phyloP scores from a whole-genome alignment of 1,140 invertebrate genomes.

The Drosophila chauvacae region DNA sequence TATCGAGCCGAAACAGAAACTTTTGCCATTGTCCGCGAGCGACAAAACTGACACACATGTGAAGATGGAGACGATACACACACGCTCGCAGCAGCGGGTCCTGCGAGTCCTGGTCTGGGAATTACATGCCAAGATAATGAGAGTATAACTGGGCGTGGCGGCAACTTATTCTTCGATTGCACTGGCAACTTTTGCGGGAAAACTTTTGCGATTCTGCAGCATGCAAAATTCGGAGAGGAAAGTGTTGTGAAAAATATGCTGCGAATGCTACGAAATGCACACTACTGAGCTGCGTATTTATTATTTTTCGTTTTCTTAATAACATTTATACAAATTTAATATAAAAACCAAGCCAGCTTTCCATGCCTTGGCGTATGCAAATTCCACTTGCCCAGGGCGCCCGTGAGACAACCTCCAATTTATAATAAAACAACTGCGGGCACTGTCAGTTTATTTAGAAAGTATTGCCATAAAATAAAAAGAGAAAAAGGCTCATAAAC shows the following conservation, averaged over 20 bases:
- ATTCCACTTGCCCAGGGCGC: slow-evolving; percentile 14
- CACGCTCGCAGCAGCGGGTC: neutral
- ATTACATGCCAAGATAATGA: slow-evolving; percentile 64
- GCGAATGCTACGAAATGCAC: neutral
- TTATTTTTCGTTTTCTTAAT: neutral
- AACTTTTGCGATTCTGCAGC: slow-evolving; percentile 36
- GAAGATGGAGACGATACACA: slow-evolving; percentile 11
- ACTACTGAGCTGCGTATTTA: neutral
- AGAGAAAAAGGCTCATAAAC: slow-evolving; percentile 15
- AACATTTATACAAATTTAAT: neutral
- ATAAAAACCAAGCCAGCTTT: neutral
- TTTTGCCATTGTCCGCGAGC: slow-evolving; percentile 80
- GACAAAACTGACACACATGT: slow-evolving; percentile 60
- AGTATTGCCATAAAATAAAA: slow-evolving; percentile 42
- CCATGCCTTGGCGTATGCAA: slow-evolving; percentile 5
- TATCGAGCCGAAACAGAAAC: slow-evolving; percentile 79
- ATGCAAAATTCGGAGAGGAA: slow-evolving; percentile 25
- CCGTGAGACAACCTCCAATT: slow-evolving; percentile 66
- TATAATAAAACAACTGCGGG: slow-evolving; percentile 72
- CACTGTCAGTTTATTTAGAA: slow-evolving; percentile 57
- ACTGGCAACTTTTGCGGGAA: slow-evolving; percentile 34
- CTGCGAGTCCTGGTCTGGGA: slow-evolving; percentile 38
- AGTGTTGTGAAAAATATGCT: slow-evolving; percentile 9
- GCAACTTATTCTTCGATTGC: slow-evolving; percentile 55
- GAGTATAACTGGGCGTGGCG: slow-evolving; percentile 56